Evolutionary conservation across 2,797 vertebrate species (phyloP).

Genomic region (Galago senegalensis): DNA sequence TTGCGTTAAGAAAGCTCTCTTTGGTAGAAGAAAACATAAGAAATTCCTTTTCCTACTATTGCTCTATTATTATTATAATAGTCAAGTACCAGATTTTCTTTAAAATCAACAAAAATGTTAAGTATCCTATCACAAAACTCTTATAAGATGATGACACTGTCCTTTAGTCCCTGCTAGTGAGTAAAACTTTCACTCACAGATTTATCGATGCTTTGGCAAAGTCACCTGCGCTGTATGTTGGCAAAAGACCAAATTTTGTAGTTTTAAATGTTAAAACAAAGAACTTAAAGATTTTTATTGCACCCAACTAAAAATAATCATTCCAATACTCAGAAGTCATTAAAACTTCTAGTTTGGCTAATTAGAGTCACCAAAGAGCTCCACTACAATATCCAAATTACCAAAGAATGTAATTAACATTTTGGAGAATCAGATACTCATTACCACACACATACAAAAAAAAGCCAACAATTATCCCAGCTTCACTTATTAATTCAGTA

Average conservation of each 20-base stretch:
- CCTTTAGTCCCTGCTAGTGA: background rate
- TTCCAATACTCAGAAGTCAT: constrained; percentile 33
- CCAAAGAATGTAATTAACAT: constrained; percentile 38
- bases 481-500: constrained; percentile 34
- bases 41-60: background rate
- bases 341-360: constrained; percentile 27
- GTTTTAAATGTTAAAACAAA: constrained; percentile 34
- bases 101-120: constrained; percentile 48
- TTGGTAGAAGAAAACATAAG: background rate
- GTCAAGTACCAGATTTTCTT: constrained; percentile 19
- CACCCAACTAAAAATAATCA: background rate
- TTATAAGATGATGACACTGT: constrained; percentile 21
- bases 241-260: constrained; percentile 24
- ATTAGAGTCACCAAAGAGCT: constrained; percentile 49
- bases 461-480: background rate
- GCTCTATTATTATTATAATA: constrained; percentile 5
- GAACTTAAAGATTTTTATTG: constrained; percentile 50
- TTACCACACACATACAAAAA: background rate
- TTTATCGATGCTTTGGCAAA: background rate
- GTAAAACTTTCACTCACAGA: background rate
- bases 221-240: background rate
- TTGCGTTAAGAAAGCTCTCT: constrained; percentile 25
- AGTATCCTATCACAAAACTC: constrained; percentile 19
- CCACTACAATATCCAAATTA: constrained; percentile 54
- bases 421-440: constrained; percentile 48